Conservation (phyloP, 2,888 invertebrate genomes). For the Drosophila multiciliata region DNA sequence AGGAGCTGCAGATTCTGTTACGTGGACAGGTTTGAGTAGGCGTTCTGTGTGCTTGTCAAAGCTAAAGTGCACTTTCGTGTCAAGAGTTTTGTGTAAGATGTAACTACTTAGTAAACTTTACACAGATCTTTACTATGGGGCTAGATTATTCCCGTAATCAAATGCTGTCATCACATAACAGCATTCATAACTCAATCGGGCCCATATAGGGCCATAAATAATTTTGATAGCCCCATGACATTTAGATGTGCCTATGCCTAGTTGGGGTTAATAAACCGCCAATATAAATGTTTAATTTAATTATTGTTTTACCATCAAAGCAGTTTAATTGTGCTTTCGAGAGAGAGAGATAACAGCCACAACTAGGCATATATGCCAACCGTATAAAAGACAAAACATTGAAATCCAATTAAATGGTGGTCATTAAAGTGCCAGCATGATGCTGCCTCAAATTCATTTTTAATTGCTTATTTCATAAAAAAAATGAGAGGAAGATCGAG, state of each 20-base stretch:
- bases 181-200: slow-evolving; percentile 73
- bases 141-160: slow-evolving; percentile 3
- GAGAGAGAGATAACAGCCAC: slow-evolving; percentile 48
- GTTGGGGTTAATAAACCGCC: slow-evolving; percentile 69
- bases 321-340: slow-evolving; percentile 38
- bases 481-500: slow-evolving; percentile 50
- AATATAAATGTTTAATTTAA: slow-evolving; percentile 78
- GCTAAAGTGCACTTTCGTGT: slow-evolving; percentile 60
- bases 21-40: slow-evolving; percentile 22
- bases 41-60: slow-evolving; percentile 54
- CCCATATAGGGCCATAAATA: slow-evolving; percentile 42
- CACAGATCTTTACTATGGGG: background rate
- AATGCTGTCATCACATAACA: slow-evolving; percentile 31
- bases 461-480: slow-evolving; percentile 80
- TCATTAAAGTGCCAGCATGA: slow-evolving; percentile 77
- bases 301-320: slow-evolving; percentile 69
- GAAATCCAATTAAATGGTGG: slow-evolving; percentile 76
- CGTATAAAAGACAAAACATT: slow-evolving; percentile 66
- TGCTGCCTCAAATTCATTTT: slow-evolving; percentile 71
- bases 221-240: slow-evolving; percentile 21
- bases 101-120: slow-evolving; percentile 33
- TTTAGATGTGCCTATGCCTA: slow-evolving; percentile 20
- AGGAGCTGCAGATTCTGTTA: slow-evolving; percentile 18
- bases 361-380: slow-evolving; percentile 45
- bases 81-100: slow-evolving; percentile 21